Base-by-base conservation (phyloP, 2,888 invertebrate species). In the Crossocerus cetratus region DNA sequence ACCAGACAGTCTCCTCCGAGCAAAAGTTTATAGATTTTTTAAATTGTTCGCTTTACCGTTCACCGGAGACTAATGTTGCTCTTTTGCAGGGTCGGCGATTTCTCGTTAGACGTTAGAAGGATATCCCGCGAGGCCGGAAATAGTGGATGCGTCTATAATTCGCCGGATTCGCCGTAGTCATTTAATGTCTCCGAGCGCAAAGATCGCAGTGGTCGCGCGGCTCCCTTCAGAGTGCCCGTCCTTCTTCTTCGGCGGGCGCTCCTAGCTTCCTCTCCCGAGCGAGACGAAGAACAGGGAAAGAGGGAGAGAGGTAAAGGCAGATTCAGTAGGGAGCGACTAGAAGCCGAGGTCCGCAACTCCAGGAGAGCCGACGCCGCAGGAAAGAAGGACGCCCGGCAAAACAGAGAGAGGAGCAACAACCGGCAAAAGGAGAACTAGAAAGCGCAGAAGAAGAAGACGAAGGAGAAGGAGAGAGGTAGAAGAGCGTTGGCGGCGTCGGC, bases 181-280 rank as follows among this genome's bases (percentile, higher is more conserved):
- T 77, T 75, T 72, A 72, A 53, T 69, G 75, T 75, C 75, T 75
- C 66, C 8, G 32, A 32, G 32, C 32, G 32, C 32, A 65, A 76
- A 62, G 72, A 72, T 69, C 67, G 65, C 69, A 73, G 70, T 72
- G 76, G 69, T 77, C 77, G 72, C 70, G n/a, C 76, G 77, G 72
- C 76, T 77, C 71, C 77, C 69, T 75, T 77, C 75, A 72, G 72
- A 77, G 72, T 71, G 69, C 69, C 77, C 62, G 74, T 74, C 74
- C 60, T 76, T 75, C 75, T 72, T 74, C 76, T 68, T 71, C 65
- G 62, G 64, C n/a, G 61, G 57, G 54, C 74, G 74, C 76, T 72
- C 75, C 75, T 72, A 76, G 74, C 74, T 76, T 74, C 76, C 45
- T 65, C 44, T 72, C 57, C 63, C 68, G 61, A 42, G 49, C 57